Base-by-base conservation (phyloP, 2,797 vertebrate genomes). In the Acestrorhynchus altus region DNA sequence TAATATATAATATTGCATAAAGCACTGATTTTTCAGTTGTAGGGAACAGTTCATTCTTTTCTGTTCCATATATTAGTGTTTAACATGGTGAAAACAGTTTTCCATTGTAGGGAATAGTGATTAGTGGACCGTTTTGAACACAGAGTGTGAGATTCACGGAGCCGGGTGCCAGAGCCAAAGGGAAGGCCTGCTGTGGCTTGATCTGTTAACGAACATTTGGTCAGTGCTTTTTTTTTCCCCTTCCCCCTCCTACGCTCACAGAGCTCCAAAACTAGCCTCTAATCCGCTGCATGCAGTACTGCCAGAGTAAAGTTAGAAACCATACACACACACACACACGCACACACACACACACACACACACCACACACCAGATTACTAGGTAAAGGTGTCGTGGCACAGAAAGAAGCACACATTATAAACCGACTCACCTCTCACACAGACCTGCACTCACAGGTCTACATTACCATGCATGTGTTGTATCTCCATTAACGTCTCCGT, bases 161-260 rank as follows among this genome's bases (percentile, higher is more conserved):
- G 46, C 59, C 71, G 44, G n/a, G 52, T 44, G 77, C 80, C 80
- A 76, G 65, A 72, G 77, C 68, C 61, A 22, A 47, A 77, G 70
- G 80, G 57, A 63, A 74, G 71, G 81, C 81, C 81, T 73, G 83
- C 78, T 84, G 81, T 68, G 81, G 78, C 72, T 68, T 78, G 83
- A 84, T 83, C 81, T 83, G 81, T 80, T 84, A 79, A 28, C 54
- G 78, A 83, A 80, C 81, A 84, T 84, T 83, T 83, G 81, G 78
- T 77, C 72, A 20, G 31, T 76, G 59, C 76, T 73, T 73, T 78
- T 79, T 74, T 64, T 63, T 76, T 44, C 44, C 72, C 22, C 67
- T 44, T 74, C 61, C 47, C 52, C 60, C 72, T 51, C 83, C 83
- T 74, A 84, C 81, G 12, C 78, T 24, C 47, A 71, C 61, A 59